Base-by-base conservation (phyloP, 2,888 invertebrate species). In the Augochlorella aurata region DNA sequence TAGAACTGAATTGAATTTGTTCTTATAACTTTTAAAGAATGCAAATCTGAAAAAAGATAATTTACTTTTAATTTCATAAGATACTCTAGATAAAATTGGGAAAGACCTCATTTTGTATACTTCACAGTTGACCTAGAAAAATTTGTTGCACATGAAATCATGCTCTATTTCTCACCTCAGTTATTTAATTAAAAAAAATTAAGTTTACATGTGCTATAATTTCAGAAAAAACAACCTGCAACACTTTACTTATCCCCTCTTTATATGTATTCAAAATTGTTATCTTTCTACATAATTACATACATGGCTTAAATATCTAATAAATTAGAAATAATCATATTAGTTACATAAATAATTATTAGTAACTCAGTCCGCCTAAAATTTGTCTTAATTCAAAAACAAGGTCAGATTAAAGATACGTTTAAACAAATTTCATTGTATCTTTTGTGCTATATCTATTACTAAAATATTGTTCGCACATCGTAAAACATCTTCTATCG, bases 341-440 rank as follows among this genome's bases (percentile, higher is more conserved):
- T 65, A n/a, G 12, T 65, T 12, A 44, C n/a, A 44, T 45, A 10
- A 38, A n/a, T 0, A n/a, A 65, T 44, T 65, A 65, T 44, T 38
- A 38, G 65, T 44, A n/a, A 65, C n/a, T 5, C 12, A n/a, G 12
- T n/a, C n/a, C 5, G 8, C 61, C 61, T 63, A 63, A 63, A 58
- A 38, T 38, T 38, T 10, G 44, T 7, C 5, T n/a, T 45, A 65
- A 21, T 29, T n/a, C n/a, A 47, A 44, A 0, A 14, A n/a, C 45
- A 69, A 67, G 58, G 49, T 74, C 24, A n/a, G 1, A 44, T 67
- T 24, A 47, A 14, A 44, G 12, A 65, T 47, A 16, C n/a, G 54
- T 75, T 47, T 69, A 70, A 12, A 65, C 18, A 38, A 65, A 65
- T 44, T 65, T 65, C 65, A 18, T 44, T 65, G 5, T 38, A 65